These are phyloP conservation scores for Patella caerulea DNA, from an alignment of 2,888 invertebrate species.

Conservation along the genomic window DNA sequence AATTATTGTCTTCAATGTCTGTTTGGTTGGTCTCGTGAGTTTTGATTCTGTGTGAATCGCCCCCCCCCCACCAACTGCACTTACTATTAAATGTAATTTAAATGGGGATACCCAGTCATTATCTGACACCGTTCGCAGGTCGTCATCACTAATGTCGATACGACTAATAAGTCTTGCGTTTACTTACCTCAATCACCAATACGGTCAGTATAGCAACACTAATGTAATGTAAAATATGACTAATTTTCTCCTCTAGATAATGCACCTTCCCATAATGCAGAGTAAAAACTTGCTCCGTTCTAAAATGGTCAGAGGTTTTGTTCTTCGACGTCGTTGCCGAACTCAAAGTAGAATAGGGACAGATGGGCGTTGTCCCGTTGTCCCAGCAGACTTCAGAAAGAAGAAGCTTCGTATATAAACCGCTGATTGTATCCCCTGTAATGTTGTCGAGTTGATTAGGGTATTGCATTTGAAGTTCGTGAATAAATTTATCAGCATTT, in stretches of 20 bases:
- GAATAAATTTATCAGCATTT: conserved; percentile 36
- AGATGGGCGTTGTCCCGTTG: not conserved
- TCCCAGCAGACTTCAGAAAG: not conserved
- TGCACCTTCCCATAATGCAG: conserved; percentile 20
- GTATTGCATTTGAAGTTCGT: conserved; percentile 37
- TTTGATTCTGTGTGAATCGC: too few relatives aligned
- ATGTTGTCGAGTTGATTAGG: conserved; percentile 30
- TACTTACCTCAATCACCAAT: conserved; percentile 47
- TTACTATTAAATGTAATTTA: too few relatives aligned
- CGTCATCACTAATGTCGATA: too few relatives aligned
- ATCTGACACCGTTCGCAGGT: too few relatives aligned
- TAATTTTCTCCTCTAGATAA: conserved; percentile 47
- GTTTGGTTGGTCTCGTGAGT: too few relatives aligned
- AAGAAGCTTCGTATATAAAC: not conserved
- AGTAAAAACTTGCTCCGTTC: too few relatives aligned
- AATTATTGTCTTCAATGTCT: too few relatives aligned
- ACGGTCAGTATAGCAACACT: conserved; percentile 56
- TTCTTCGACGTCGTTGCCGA: too few relatives aligned
- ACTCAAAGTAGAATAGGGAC: too few relatives aligned
- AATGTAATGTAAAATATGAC: conserved; percentile 56
- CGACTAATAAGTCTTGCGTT: not conserved
- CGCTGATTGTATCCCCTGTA: not conserved
- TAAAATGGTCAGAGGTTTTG: too few relatives aligned
- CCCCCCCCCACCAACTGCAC: too few relatives aligned
- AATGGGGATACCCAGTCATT: too few relatives aligned